These are phyloP conservation scores for Leptinotarsa haldemani DNA, from an alignment of 2,888 invertebrate species.

Conservation along the genomic window DNA sequence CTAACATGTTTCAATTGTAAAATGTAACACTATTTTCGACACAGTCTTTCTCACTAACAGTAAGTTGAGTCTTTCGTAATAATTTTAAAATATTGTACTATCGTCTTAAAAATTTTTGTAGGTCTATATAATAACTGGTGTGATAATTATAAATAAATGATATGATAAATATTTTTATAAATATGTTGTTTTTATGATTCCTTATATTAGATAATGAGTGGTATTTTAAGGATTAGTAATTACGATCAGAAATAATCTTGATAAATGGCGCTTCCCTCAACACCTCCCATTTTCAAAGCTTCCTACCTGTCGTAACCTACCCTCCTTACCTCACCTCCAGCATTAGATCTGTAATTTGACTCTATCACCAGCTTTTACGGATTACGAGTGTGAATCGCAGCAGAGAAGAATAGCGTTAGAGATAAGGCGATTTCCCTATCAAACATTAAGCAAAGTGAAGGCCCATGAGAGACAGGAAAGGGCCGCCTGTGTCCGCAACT, in stretches of 20 bases:
- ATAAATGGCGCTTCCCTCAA: neutral
- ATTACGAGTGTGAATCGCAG: slow-evolving; percentile 38
- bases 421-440: slow-evolving; percentile 53
- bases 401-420: slow-evolving; percentile 38
- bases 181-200: neutral
- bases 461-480: slow-evolving; percentile 44
- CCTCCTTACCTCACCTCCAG: slow-evolving; percentile 21
- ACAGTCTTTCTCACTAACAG: too few relatives aligned
- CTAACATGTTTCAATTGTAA: too few relatives aligned
- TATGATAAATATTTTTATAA: too few relatives aligned
- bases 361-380: slow-evolving; percentile 28
- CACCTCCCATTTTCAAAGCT: neutral
- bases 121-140: too few relatives aligned
- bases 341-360: slow-evolving; percentile 31
- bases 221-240: neutral
- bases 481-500: slow-evolving; percentile 52
- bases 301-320: neutral
- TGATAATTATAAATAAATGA: too few relatives aligned
- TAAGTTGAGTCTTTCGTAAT: too few relatives aligned
- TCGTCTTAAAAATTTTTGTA: too few relatives aligned
- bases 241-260: neutral
- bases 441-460: slow-evolving; percentile 41
- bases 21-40: too few relatives aligned
- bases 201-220: neutral
- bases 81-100: too few relatives aligned